A percentile compares a stretch with the other conserved stretches of the same genome.
Evolutionary conservation across 2,113 vertebrate genomes (phyloP).

Genomic region (Baryphthengus martii): DNA sequence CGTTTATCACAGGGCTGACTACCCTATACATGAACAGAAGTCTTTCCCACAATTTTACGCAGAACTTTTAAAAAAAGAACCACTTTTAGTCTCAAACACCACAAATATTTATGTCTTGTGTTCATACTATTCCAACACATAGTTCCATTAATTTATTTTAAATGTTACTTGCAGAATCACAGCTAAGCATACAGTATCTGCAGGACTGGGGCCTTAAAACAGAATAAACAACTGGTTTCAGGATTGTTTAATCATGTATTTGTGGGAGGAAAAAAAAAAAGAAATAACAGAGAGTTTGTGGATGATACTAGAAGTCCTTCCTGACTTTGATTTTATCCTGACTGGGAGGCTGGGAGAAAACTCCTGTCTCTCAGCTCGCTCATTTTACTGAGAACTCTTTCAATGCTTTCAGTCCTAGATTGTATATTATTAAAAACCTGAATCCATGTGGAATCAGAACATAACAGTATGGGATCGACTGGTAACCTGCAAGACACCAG

Average conservation of each 20-base stretch:
- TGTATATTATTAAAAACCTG: background rate
- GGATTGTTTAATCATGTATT: background rate
- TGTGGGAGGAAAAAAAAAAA: background rate
- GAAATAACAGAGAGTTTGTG: background rate
- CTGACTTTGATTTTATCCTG: background rate
- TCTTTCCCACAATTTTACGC: background rate
- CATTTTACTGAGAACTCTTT: background rate
- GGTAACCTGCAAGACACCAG: background rate
- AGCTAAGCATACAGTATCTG: background rate
- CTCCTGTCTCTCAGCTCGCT: background rate
- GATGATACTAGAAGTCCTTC: background rate
- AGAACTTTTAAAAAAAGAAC: background rate
- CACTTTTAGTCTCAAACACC: background rate
- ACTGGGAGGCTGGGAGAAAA: background rate
- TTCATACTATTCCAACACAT: background rate
- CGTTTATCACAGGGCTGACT: background rate
- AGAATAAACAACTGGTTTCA: background rate
- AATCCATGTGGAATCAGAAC: background rate
- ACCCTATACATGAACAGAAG: background rate
- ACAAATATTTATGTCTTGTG: background rate
- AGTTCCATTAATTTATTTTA: background rate
- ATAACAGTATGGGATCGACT: background rate
- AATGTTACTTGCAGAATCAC: background rate
- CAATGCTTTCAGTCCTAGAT: background rate
- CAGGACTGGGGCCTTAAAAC: background rate